Percentiles rank a stretch among this genome's conserved stretches.
phyloP scores from a whole-genome alignment of 1,140 invertebrate genomes.

The Drosophila leontia region DNA sequence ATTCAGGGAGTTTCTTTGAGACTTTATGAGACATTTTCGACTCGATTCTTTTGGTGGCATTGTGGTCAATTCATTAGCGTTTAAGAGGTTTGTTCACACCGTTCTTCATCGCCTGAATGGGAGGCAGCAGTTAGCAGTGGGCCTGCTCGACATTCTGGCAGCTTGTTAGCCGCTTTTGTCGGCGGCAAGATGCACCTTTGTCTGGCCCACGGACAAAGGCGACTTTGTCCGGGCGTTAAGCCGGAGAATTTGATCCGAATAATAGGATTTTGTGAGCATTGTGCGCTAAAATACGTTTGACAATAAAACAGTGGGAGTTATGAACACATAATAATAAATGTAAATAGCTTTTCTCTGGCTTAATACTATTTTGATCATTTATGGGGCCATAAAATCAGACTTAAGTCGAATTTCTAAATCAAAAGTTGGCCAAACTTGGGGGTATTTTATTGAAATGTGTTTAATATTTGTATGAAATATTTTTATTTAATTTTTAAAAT shows the following conservation, averaged over 20 bases:
- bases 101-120: constrained; percentile 28
- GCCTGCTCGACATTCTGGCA: constrained; percentile 43
- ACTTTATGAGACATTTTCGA: constrained; percentile 52
- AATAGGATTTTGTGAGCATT: constrained; percentile 27
- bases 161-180: constrained; percentile 54
- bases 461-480: background rate
- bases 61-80: constrained; percentile 72
- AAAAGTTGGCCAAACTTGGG: background rate
- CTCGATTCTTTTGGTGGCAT: constrained; percentile 42
- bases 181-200: constrained; percentile 10
- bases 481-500: background rate
- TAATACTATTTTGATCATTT: constrained; percentile 8
- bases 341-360: constrained; percentile 19
- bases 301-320: constrained; percentile 40
- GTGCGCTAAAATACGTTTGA: background rate
- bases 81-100: constrained; percentile 80
- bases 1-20: constrained; percentile 70
- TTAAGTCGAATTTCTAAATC: background rate
- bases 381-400: constrained; percentile 8
- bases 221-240: constrained; percentile 20
- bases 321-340: constrained; percentile 19
- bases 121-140: constrained; percentile 39
- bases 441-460: background rate
- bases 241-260: constrained; percentile 11
- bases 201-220: constrained; percentile 8